Percentiles rank a stretch among this genome's conserved stretches.
phyloP scores from a whole-genome alignment of 2,797 vertebrate genomes.

The Champsocephalus esox region DNA sequence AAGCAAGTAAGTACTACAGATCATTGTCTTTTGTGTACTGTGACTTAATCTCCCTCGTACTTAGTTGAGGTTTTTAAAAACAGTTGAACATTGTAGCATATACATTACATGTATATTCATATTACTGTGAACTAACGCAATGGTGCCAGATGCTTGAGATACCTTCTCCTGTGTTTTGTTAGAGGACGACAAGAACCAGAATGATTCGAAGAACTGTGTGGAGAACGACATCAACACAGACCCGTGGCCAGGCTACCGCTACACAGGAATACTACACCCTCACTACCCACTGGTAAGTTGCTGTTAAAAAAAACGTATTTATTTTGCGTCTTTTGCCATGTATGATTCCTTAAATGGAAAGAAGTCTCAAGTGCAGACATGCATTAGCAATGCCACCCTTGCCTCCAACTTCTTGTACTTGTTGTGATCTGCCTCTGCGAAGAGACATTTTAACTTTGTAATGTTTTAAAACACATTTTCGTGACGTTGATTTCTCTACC shows the following conservation, averaged over 20 bases:
- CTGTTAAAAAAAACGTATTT: neutral
- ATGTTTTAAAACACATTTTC: constrained; percentile 2
- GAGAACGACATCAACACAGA: constrained; percentile 95
- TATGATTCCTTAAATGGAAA: neutral
- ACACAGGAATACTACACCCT: constrained; percentile 94
- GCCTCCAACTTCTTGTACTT: neutral
- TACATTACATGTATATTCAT: no score
- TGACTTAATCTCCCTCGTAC: no score
- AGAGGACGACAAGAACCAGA: constrained; percentile 95
- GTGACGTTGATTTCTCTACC: neutral
- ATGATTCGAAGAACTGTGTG: constrained; percentile 89
- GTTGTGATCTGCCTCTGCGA: neutral
- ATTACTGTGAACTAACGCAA: neutral
- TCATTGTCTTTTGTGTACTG: neutral
- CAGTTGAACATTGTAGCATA: neutral
- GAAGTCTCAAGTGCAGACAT: neutral
- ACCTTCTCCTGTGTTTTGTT: constrained; percentile 29
- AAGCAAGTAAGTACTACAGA: constrained; percentile 93
- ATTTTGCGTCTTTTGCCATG: neutral
- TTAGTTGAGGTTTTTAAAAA: neutral
- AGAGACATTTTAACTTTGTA: neutral
- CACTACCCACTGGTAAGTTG: constrained; percentile 94
- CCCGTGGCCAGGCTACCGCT: constrained; percentile 97
- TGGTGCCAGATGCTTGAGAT: constrained; percentile 34
- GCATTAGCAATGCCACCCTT: neutral